Base-by-base conservation (phyloP, 2,113 vertebrate species). In the Ceuthmochares aereus region DNA sequence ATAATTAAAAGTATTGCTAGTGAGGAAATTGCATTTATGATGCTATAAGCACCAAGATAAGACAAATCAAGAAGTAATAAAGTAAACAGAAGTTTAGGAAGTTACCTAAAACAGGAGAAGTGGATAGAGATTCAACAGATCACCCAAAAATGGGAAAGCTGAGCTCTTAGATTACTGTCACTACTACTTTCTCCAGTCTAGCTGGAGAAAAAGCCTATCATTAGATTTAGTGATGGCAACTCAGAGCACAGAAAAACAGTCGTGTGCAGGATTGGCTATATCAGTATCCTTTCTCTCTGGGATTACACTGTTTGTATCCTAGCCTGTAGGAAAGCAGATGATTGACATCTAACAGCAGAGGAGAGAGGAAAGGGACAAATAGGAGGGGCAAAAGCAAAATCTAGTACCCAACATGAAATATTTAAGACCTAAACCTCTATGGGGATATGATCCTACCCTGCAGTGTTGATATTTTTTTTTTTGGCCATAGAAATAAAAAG, bases 401-500 rank as follows among this genome's bases (percentile, higher is more conserved):
- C 60, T 90, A 42, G 27, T 82, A 56, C 47, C 77, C 51, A 67
- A 89, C 42, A 58, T 20, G 42, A 51, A 92, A 69, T 11, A 22
- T 51, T 67, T 88, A 58, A 95, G 37, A 30, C 47, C 45, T 79
- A 60, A 85, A 82, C 17, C 82, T 95, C 72, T 55, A 37, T 26
- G 9, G 32, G 67, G n/a, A 82, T 80, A 62, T 55, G 72, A 73
- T 84, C 84, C 43, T 92, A 58, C 60, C 88, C 81, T 84, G 29
- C 27, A 93, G 89, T 1, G 1, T 75, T 94, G 37, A 85, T 80
- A 17, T 60, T 12, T 22, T 68, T 86, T 91, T 70, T 74, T 52
- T 74, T 74, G 56, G 47, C 67, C 58, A 56, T 54, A 52, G 88
- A 97, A 96, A 93, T 97, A 97, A 90, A 97, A 91, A 49, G 55